These are phyloP conservation scores for Rhinogobio ventralis DNA, from an alignment of 2,797 vertebrate genomes.

Conservation along the genomic window DNA sequence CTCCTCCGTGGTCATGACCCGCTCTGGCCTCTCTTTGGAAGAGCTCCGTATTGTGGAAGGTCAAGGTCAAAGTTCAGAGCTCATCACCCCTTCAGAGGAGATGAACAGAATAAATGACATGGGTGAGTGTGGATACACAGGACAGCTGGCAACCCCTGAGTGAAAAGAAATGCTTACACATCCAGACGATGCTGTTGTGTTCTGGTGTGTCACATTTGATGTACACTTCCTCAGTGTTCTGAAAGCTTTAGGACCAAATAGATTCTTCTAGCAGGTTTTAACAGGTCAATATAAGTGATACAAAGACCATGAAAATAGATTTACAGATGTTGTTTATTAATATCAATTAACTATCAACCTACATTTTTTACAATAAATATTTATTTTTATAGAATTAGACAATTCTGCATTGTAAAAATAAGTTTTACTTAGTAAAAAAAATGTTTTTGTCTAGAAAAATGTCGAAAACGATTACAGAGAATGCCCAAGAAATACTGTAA, in stretches of 20 bases:
- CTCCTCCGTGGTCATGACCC: conserved; percentile 86
- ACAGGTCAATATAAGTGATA: not conserved
- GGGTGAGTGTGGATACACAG: conserved; percentile 75
- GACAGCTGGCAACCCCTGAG: conserved; percentile 58
- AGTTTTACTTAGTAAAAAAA: not conserved
- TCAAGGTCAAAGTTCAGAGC: conserved; percentile 94
- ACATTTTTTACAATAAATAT: not conserved
- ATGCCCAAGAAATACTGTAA: not conserved
- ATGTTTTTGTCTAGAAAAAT: no score
- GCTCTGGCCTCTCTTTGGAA: conserved; percentile 91
- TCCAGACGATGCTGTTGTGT: conserved; percentile 68
- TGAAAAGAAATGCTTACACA: conserved; percentile 27
- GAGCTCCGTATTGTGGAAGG: conserved; percentile 97
- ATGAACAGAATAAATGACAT: conserved; percentile 90
- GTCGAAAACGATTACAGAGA: not conserved
- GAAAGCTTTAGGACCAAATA: not conserved
- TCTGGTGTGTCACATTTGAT: conserved; percentile 15
- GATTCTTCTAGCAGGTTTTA: conserved; percentile 22
- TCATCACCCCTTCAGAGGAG: conserved; percentile 93
- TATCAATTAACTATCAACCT: not conserved
- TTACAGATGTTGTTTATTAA: not conserved
- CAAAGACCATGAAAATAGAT: not conserved
- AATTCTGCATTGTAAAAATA: no score
- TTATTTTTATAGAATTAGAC: not conserved
- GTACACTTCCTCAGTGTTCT: conserved; percentile 17